These are phyloP conservation scores for Caloenas nicobarica DNA, from an alignment of 2,113 vertebrate species.

Conservation along the genomic window DNA sequence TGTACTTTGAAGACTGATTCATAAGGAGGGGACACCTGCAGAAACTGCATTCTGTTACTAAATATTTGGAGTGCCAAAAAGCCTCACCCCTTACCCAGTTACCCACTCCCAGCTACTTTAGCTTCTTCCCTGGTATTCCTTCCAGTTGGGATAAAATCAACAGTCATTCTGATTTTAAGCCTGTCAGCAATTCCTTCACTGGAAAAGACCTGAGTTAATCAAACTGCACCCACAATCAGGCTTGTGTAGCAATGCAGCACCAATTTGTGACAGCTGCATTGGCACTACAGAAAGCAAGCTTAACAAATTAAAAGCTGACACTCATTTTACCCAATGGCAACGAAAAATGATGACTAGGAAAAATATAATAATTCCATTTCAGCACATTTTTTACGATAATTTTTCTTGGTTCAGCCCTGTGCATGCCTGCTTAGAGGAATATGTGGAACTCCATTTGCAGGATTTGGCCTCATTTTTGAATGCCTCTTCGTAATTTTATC, in stretches of 20 bases:
- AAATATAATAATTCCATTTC: background rate
- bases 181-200: conserved; percentile 12
- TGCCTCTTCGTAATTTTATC: background rate
- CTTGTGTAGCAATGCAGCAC: conserved; percentile 5
- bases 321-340: background rate
- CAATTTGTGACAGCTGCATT: background rate
- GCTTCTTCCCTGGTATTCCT: background rate
- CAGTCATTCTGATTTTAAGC: background rate
- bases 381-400: background rate
- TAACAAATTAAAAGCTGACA: background rate
- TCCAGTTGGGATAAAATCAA: background rate
- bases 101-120: background rate
- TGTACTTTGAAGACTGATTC: background rate
- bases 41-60: background rate
- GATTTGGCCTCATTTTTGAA: background rate
- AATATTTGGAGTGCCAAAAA: background rate
- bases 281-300: background rate
- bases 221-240: conserved; percentile 2
- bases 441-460: background rate
- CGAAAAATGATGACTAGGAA: background rate
- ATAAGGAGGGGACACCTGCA: background rate
- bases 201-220: conserved; percentile 35
- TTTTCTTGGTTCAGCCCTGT: background rate
- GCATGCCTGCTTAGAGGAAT: background rate
- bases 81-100: background rate